Evolutionary conservation across 2,113 vertebrate genomes (phyloP), one percentile per base, ranked within the genome.

Genomic region (Siniperca knerii): DNA sequence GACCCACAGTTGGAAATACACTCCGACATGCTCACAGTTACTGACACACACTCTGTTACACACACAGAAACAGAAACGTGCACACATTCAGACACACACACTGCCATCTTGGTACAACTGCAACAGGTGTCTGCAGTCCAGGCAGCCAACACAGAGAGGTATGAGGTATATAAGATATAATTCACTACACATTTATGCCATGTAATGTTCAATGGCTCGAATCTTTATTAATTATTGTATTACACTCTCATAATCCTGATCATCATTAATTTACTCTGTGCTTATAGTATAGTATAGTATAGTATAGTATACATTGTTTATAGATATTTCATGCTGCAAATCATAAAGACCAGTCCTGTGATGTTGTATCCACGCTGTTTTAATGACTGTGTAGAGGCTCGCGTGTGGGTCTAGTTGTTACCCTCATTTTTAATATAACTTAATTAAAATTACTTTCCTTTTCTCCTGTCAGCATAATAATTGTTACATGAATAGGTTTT

Each of bases 91-190:
- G 81, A 0, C 80, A 79, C 84, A 81, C 83, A 52, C 77, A 5
- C 84, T 3, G 54, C 55, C 11, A 73, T 91, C 40, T 0, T 75
- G 44, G 87, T 93, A 0, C 81, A 90, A 62, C 72, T 89, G 86
- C 93, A 95, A 44, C 93, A 94, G 90, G 94, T 93, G 85, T 93
- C 95, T 81, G 92, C 95, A 11, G 94, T 95, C 77, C 96, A 92
- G 80, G 92, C 92, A 60, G 94, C 95, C 70, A 94, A 91, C 88
- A 91, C 94, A 21, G 97, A 97, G 94, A 97, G 96, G 97, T 97
- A 88, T 13, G 69, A 74, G 23, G 15, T 46, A 64, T 65, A 15
- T 2, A 4, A 42, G 23, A 69, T 21, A 18, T 2, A 33, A n/a
- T 29, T 81, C 33, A 72, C 21, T 10, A 23, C 58, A 33, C 5